Percentiles rank a stretch among this genome's conserved stretches.
Evolutionary conservation across 2,113 vertebrate species (phyloP).

Genomic region (Rhinoderma darwinii): DNA sequence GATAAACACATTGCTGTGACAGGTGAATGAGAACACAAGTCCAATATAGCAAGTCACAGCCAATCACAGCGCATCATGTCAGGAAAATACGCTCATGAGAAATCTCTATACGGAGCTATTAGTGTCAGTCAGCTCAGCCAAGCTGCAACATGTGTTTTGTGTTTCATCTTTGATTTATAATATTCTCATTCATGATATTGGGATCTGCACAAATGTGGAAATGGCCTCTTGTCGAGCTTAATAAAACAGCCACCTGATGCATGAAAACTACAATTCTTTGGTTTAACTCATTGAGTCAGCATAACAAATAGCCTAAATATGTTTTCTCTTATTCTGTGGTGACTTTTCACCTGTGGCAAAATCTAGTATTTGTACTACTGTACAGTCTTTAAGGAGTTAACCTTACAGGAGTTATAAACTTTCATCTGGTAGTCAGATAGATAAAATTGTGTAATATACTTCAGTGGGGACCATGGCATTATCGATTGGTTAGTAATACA

Average conservation of each 20-base stretch:
- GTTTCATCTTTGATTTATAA: slow-evolving; percentile 47
- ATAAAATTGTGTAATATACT: no score
- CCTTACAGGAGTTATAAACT: not conserved
- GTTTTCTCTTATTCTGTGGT: no score
- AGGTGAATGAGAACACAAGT: slow-evolving; percentile 24
- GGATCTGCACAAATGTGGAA: slow-evolving; percentile 17
- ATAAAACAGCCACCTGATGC: not conserved
- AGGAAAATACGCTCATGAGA: slow-evolving; percentile 13
- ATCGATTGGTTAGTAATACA: not conserved
- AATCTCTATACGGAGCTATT: slow-evolving; percentile 46
- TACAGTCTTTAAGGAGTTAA: not conserved
- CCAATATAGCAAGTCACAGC: not conserved
- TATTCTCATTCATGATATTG: slow-evolving; percentile 15
- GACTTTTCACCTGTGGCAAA: no score
- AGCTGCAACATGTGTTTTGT: slow-evolving; percentile 47
- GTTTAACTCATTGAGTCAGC: not conserved
- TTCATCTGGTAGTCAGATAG: no score
- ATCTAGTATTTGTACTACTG: no score
- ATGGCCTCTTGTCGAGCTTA: not conserved
- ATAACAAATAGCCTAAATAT: no score
- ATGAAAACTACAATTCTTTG: not conserved
- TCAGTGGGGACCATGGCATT: not conserved
- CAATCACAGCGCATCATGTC: slow-evolving; percentile 31
- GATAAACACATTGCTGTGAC: slow-evolving; percentile 25
- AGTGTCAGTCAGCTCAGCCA: slow-evolving; percentile 43